Evolutionary conservation across 1,140 invertebrate species (phyloP), one percentile per base, ranked within the genome.

Genomic region (Psilanteris sp.): DNA sequence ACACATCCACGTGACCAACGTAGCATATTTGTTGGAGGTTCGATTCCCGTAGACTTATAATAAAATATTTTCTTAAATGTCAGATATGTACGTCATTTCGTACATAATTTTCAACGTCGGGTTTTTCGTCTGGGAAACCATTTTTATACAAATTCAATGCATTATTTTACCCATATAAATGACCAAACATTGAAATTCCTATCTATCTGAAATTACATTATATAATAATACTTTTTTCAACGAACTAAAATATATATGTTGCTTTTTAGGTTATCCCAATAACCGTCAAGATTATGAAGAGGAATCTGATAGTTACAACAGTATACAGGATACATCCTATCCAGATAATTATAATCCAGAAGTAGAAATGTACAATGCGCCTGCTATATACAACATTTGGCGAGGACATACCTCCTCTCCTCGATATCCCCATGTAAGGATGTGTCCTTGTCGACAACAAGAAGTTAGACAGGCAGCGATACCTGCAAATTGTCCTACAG

Each of bases 221-320:
- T 20, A 20, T 20, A 20, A 3, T 20, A 20, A 20, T 20, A 3
- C 3, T 20, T 29, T 29, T 2, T 8, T 8, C 26, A 29, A 29
- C n/a, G n/a, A n/a, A n/a, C n/a, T n/a, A n/a, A n/a, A n/a, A n/a
- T n/a, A n/a, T n/a, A n/a, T n/a, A n/a, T n/a, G n/a, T n/a, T n/a
- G n/a, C n/a, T 5, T 22, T 18, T 10, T 26, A 54, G 32, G 0
- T 32, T 44, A 55, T 64, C 9, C 55, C 39, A 50, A 68, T 11
- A 48, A 62, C 36, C 72, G 72, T 15, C 72, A 75, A 11, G 72
- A 75, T 9, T 75, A 75, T 9, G 54, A 62, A 2, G 72, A 75
- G 0, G 62, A 62, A 3, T 11, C 13, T 1, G 62, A 68, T 8
- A 50, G 0, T 9, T 75, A 75, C 57, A 66, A 32, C 15, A 13